phyloP scores from a whole-genome alignment of 2,888 invertebrate genomes.

The Prenolepis imparis region DNA sequence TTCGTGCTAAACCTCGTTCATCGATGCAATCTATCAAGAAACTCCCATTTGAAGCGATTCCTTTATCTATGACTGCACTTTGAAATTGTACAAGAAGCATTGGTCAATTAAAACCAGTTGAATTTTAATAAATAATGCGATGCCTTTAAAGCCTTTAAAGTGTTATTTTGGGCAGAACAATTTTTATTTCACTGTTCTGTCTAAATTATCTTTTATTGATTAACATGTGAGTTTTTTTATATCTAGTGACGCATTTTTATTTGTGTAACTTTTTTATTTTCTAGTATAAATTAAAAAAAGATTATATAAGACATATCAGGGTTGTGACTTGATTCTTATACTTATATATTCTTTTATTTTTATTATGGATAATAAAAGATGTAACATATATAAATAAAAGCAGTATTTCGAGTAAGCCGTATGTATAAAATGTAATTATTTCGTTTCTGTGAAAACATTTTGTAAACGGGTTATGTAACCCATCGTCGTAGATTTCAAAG shows the following conservation, averaged over 20 bases:
- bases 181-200: slow-evolving; percentile 12
- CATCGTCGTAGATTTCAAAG: neutral
- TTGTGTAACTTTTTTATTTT: neutral
- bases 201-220: neutral
- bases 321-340: too few species aligned
- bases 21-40: slow-evolving; percentile 39
- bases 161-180: neutral
- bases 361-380: neutral
- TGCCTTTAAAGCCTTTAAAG: neutral
- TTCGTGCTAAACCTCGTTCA: slow-evolving; percentile 48
- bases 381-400: slow-evolving; percentile 2
- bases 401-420: neutral
- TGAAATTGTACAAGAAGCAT: neutral
- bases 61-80: slow-evolving; percentile 3
- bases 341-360: neutral
- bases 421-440: neutral
- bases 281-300: neutral
- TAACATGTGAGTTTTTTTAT: neutral
- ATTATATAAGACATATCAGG: too few species aligned
- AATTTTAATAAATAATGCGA: slow-evolving; percentile 2
- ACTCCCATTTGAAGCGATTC: slow-evolving; percentile 25
- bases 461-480: neutral
- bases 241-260: neutral
- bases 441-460: slow-evolving; percentile 21
- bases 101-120: slow-evolving; percentile 31